A percentile compares a stretch with the other conserved stretches of the same genome.
phyloP scores from a whole-genome alignment of 1,140 invertebrate genomes.

The Melipona quadrifasciata region DNA sequence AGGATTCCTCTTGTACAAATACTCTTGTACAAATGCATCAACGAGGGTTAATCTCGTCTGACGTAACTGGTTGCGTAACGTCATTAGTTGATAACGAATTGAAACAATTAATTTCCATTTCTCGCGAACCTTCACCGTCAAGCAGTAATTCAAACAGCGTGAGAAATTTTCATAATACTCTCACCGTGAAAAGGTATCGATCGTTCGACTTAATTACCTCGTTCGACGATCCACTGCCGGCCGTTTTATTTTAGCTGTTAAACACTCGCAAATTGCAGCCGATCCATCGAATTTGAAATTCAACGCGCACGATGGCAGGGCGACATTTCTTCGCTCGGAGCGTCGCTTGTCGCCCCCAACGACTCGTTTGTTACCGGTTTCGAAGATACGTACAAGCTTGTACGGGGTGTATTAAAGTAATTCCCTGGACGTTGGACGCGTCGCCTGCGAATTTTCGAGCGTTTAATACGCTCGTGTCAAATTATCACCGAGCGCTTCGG shows the following conservation, averaged over 20 bases:
- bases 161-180: not conserved
- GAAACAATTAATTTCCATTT: no score
- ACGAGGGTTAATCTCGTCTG: no score
- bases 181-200: not conserved
- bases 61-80: no score
- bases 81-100: no score
- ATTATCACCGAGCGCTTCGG: not conserved
- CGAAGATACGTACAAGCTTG: not conserved
- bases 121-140: no score
- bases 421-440: not conserved
- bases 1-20: no score
- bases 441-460: not conserved
- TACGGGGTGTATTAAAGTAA: not conserved
- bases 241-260: not conserved
- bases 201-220: not conserved
- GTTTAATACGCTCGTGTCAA: not conserved
- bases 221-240: not conserved
- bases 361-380: constrained; percentile 6
- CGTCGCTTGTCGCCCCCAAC: not conserved
- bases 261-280: constrained; percentile 34
- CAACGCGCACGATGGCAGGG: not conserved
- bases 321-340: constrained; percentile 10
- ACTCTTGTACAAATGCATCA: no score
- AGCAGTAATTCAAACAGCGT: not conserved
- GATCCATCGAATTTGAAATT: constrained; percentile 7